Evolutionary conservation across 2,888 invertebrate genomes (phyloP), one percentile per base, ranked within the genome.

Genomic region (Erebia ligea): DNA sequence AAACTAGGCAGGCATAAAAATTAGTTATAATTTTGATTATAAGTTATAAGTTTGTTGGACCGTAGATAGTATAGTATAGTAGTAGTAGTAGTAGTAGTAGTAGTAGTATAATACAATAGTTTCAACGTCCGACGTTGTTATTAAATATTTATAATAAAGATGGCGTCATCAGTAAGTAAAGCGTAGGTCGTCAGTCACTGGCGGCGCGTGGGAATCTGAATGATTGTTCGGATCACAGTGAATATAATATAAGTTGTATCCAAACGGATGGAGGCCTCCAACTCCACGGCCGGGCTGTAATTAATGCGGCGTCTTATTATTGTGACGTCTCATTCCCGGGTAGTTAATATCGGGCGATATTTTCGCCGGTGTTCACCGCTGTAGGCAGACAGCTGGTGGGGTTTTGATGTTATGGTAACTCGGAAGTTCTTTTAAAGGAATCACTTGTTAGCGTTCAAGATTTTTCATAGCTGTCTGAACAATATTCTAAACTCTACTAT

Each of bases 221-320:
- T 88, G 86, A 89, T 90, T 85, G 88, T 81, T 74, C 78, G 85
- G 86, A 89, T 91, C 89, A 89, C 82, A 86, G 8, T 45, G 19
- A 17, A 19, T 54, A 85, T 86, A 83, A 83, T 85, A 85, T 83
- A 85, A 82, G 82, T 85, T 86, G 81, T 77, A 73, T 79, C 70
- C 72, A 72, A 86, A 87, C 86, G 86, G 84, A 86, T 86, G 85
- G 82, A 76, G 82, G 82, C 80, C 82, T 25, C 25, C 25, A 4
- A 79, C 82, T 25, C 25, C 25, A 4, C 4, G 25, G 25, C 34
- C 34, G 34, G 84, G 82, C 80, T 69, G 76, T 72, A 84, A 90
- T 90, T 87, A 85, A 90, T 88, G 84, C 77, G 76, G 75, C 80
- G 84, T 88, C 87, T 90, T 90, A 89, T 88, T 88, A 90, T 88